Conservation (phyloP, 92 coral and sea anemone species). For the Palythoa grandiflora region DNA sequence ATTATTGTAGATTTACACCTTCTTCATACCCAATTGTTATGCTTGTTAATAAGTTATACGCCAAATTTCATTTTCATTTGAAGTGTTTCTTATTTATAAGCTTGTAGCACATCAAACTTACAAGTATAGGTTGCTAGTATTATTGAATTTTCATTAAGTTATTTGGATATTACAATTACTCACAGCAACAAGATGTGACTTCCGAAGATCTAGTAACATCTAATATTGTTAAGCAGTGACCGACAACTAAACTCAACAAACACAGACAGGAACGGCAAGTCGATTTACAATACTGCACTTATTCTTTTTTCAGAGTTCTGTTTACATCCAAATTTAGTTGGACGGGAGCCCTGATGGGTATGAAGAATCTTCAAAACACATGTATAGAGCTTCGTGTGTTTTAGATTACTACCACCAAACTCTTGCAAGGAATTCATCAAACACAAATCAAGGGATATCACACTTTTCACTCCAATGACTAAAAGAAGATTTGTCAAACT, state of each 20-base stretch:
- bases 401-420: neutral
- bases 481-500: neutral
- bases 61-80: no score
- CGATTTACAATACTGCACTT: neutral
- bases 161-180: neutral
- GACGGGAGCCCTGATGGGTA: neutral
- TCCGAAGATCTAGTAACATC: neutral
- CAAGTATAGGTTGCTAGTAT: neutral
- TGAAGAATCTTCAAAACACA: neutral
- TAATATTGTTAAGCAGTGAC: conserved; percentile 19
- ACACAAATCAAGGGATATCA: neutral
- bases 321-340: neutral
- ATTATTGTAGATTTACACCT: no score
- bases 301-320: neutral
- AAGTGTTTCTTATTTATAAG: neutral
- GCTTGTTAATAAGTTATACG: neutral
- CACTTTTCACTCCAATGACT: conserved; percentile 28
- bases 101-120: neutral
- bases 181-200: neutral
- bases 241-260: neutral
- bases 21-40: neutral
- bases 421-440: conserved; percentile 6
- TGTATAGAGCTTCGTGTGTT: neutral
- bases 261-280: neutral
- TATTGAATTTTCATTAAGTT: neutral